Evolutionary conservation across 2,888 invertebrate species (phyloP).

Genomic region (Pristionchus japonicus): DNA sequence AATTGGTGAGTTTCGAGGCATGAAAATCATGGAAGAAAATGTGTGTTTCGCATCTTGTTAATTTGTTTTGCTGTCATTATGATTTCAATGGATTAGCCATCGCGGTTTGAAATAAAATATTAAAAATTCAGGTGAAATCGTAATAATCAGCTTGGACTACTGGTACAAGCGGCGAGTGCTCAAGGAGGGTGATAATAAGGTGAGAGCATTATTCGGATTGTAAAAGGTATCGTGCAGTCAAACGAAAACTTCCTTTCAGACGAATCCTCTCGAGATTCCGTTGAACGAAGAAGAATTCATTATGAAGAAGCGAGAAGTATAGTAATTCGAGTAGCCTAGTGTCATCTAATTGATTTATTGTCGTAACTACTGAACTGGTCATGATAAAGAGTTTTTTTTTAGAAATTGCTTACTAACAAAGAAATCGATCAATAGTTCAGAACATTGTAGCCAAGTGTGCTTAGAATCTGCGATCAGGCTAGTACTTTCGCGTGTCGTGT

Average conservation of each 20-base stretch:
- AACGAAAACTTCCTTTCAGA: not conserved
- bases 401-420: too few species aligned
- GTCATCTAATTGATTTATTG: not conserved
- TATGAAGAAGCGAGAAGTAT: constrained; percentile 20
- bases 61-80: too few species aligned
- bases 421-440: not conserved
- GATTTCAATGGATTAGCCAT: too few species aligned
- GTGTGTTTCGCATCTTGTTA: too few species aligned
- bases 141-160: constrained; percentile 51
- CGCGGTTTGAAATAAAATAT: not conserved
- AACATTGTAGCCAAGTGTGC: not conserved
- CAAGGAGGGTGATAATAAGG: not conserved
- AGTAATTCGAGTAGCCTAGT: not conserved
- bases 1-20: not conserved
- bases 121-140: not conserved
- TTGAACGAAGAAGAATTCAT: constrained; percentile 14
- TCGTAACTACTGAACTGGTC: too few species aligned
- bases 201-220: too few species aligned
- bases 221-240: too few species aligned
- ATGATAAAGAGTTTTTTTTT: too few species aligned
- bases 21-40: not conserved
- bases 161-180: constrained; percentile 38
- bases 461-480: not conserved
- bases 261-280: constrained; percentile 2
- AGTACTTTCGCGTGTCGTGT: not conserved